phyloP scores from a whole-genome alignment of 1,140 invertebrate species.

The Pseudobourletiella spinata region DNA sequence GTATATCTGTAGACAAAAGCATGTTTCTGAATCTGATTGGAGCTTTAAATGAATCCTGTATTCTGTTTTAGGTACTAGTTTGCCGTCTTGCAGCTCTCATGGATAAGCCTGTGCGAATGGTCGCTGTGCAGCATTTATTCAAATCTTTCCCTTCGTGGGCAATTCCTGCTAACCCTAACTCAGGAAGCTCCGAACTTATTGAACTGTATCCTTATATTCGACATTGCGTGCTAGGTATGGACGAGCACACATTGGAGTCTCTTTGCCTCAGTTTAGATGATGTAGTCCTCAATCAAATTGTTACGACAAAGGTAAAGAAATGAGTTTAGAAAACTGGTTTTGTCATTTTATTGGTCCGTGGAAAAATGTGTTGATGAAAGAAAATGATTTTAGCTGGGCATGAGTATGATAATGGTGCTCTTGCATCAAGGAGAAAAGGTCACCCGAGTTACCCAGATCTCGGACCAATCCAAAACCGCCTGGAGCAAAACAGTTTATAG shows the following conservation, averaged over 20 bases:
- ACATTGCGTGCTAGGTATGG: constrained; percentile 3
- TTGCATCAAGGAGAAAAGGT: constrained; percentile 1
- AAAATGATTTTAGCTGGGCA: constrained; percentile 1
- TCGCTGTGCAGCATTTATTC: background rate
- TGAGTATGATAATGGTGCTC: background rate
- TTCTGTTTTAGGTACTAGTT: constrained; percentile 2
- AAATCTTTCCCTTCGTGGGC: constrained; percentile 3
- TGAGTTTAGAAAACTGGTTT: background rate
- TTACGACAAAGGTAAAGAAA: background rate
- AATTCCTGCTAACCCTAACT: background rate
- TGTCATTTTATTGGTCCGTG: background rate
- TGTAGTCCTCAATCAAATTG: background rate
- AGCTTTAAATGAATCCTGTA: background rate
- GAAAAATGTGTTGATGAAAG: background rate
- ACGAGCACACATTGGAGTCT: background rate
- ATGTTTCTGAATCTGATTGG: background rate
- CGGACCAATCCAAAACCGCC: background rate
- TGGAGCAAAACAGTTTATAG: background rate
- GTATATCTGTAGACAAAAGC: constrained; percentile 12
- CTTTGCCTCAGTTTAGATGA: background rate
- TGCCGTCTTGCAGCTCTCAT: background rate
- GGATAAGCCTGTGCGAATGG: background rate
- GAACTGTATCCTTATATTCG: constrained; percentile 1
- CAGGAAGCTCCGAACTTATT: background rate
- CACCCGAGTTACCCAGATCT: background rate